Evolutionary conservation across 2,113 vertebrate genomes (phyloP).

Genomic region (Paradoxurus hermaphroditus): DNA sequence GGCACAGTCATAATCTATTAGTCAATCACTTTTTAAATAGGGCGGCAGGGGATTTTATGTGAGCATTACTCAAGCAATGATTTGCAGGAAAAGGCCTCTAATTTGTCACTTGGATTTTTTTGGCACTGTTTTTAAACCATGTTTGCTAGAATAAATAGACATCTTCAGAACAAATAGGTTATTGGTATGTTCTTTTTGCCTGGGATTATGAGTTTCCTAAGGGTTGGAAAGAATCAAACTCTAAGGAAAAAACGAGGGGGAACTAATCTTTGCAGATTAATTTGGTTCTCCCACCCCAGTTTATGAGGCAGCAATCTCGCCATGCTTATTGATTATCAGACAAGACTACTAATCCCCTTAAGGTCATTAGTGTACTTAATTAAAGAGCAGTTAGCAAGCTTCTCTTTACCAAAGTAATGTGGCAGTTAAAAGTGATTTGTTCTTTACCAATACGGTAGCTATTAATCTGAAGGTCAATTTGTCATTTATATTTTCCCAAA

Average conservation of each 20-base stretch:
- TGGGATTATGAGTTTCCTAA: neutral
- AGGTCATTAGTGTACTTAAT: slow-evolving; percentile 99
- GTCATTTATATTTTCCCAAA: slow-evolving; percentile 86
- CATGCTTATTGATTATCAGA: slow-evolving; percentile 98
- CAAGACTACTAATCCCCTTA: slow-evolving; percentile 96
- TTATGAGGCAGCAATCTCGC: slow-evolving; percentile 86
- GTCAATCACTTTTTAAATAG: neutral
- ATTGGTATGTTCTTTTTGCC: neutral
- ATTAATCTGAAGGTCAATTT: slow-evolving; percentile 86
- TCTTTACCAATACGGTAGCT: slow-evolving; percentile 81
- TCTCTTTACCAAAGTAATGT: slow-evolving; percentile 86
- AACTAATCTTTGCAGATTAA: slow-evolving; percentile 83
- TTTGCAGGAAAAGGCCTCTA: neutral
- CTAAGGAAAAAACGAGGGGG: slow-evolving; percentile 63
- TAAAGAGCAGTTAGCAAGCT: slow-evolving; percentile 95
- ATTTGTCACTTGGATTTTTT: slow-evolving; percentile 4
- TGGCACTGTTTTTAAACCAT: neutral
- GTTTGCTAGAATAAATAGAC: slow-evolving; percentile 14
- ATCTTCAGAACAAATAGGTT: slow-evolving; percentile 10
- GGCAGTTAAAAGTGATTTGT: slow-evolving; percentile 87
- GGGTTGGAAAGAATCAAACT: slow-evolving; percentile 52
- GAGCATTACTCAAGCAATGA: neutral
- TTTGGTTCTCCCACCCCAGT: slow-evolving; percentile 80
- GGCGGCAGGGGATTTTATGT: neutral
- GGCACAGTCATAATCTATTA: neutral